Evolutionary conservation across 2,888 invertebrate genomes (phyloP), one percentile per base, ranked within the genome.

Genomic region (Achlya flavicornis): DNA sequence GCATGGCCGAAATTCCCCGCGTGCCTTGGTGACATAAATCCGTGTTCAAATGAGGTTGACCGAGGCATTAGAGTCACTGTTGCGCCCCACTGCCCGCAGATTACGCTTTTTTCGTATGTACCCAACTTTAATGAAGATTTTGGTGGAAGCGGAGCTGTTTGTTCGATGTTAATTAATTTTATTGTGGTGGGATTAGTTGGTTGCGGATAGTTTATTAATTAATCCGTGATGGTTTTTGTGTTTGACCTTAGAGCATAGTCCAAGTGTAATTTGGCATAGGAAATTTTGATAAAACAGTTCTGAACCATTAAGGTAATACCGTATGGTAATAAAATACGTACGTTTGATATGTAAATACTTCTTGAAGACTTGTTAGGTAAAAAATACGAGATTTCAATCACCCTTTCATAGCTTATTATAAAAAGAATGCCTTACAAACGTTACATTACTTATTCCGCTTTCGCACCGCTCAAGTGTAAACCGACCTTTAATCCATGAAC

Each of bases 11-110:
- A 82, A 83, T 82, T 80, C 77, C 80, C 64, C 62, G 75, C 81
- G 76, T 80, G 78, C 74, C 66, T 75, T 68, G 70, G 68, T 75
- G 74, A 77, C 76, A 81, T 83, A 82, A 83, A 83, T 83, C 79
- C 73, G 71, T 64, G 78, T 72, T 76, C 71, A 63, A 65, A 62
- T 61, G 61, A 38, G 63, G 65, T 38, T 61, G 53, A 35, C 63
- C 64, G 59, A 63, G 66, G 70, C 69, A 74, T 72, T 76, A 75
- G 68, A 67, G 32, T 58, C 33, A 32, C 33, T 33, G 26, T 53
- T 53, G 53, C 53, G 16, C 16, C 53, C 19, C 53, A 19, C 53
- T n/a, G 48, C 16, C 48, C 53, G 10, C 53, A 53, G 53, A 53
- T 53, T 53, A 53, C 53, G 53, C 53, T 53, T 53, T 71, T 69